These are phyloP conservation scores for Dendrocopos noguchii DNA, from an alignment of 2,113 vertebrate genomes.

Conservation along the genomic window DNA sequence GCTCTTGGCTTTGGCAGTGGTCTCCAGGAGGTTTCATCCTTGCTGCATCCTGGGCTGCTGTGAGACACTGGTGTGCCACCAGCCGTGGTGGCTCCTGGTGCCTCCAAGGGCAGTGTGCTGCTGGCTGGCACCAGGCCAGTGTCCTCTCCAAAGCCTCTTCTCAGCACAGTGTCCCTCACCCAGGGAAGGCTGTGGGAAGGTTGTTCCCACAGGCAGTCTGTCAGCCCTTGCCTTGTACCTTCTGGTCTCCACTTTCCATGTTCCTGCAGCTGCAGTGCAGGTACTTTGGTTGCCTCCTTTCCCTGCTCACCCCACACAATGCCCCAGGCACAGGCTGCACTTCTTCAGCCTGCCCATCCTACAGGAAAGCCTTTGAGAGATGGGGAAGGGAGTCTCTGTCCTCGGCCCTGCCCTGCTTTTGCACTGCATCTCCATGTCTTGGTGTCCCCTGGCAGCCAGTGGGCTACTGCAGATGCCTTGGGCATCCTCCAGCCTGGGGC, in stretches of 20 bases:
- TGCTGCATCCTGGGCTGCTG: background rate
- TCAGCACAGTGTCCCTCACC: background rate
- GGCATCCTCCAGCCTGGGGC: background rate
- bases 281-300: background rate
- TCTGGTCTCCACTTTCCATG: background rate
- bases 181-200: background rate
- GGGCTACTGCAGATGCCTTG: background rate
- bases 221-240: background rate
- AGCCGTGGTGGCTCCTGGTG: background rate
- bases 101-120: background rate
- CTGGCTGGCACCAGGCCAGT: background rate
- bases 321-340: background rate
- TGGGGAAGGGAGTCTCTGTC: background rate
- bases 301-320: background rate
- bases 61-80: background rate
- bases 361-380: background rate
- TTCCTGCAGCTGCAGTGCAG: background rate
- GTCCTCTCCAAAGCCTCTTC: background rate
- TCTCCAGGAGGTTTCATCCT: background rate
- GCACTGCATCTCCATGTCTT: background rate
- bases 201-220: background rate
- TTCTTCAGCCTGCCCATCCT: background rate
- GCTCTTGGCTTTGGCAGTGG: accelerated
- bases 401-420: background rate
- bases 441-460: background rate